Evolutionary conservation across 2,888 invertebrate species (phyloP).

Genomic region (Lycaena phlaeas): DNA sequence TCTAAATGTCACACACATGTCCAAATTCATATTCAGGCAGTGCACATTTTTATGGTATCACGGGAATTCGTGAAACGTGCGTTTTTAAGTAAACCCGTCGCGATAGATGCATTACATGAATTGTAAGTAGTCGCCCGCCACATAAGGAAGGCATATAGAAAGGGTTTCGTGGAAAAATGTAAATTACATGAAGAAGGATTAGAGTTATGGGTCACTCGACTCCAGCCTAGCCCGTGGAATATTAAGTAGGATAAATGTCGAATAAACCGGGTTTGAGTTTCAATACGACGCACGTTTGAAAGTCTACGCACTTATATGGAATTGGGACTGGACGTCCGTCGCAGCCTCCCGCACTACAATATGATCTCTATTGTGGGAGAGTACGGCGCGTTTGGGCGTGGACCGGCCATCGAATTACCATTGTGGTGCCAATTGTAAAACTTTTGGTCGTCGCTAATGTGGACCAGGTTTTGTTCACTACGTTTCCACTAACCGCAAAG

Average conservation of each 20-base stretch:
- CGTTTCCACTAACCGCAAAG: conserved; percentile 1
- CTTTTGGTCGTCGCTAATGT: conserved; percentile 5
- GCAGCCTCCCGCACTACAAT: neutral
- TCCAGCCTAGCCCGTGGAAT: conserved; percentile 44
- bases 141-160: conserved; percentile 39
- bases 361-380: neutral
- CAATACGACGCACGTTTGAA: conserved; percentile 22
- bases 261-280: conserved; percentile 20
- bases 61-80: conserved; percentile 23
- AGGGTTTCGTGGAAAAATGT: conserved; percentile 53
- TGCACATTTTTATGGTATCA: conserved; percentile 15
- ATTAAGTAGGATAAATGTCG: conserved; percentile 38
- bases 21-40: conserved; percentile 1
- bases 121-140: conserved; percentile 34
- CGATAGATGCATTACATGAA: conserved; percentile 27
- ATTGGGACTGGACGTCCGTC: neutral
- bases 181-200: too few species aligned
- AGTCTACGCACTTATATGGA: conserved; percentile 12
- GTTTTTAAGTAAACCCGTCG: conserved; percentile 24
- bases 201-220: conserved; percentile 56
- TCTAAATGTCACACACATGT: neutral
- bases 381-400: neutral
- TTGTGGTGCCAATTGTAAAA: conserved; percentile 1
- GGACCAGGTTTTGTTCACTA: neutral
- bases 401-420: neutral